Conservation (phyloP, 2,888 invertebrate species). For the Anaspis maculata region DNA sequence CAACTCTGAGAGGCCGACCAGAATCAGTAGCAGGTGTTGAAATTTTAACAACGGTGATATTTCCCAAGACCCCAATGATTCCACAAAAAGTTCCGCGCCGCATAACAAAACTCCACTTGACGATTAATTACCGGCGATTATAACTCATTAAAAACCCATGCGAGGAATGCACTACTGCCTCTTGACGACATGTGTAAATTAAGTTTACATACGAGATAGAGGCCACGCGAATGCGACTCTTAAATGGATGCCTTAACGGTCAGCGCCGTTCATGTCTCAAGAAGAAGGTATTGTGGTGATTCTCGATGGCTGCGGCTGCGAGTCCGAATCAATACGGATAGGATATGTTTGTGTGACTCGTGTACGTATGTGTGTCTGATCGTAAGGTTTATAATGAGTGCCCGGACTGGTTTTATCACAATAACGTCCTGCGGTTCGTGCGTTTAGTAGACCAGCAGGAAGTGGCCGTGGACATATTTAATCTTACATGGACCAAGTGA, state of each 20-base stretch:
- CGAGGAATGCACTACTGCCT: no score
- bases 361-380: conserved; percentile 27
- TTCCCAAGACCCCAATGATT: no score
- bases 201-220: conserved; percentile 1
- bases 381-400: conserved; percentile 26
- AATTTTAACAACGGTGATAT: no score
- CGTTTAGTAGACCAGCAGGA: conserved; percentile 34
- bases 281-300: neutral
- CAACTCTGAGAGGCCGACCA: no score
- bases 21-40: no score
- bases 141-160: no score
- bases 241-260: neutral
- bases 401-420: conserved; percentile 28
- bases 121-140: no score
- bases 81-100: no score
- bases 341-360: no score
- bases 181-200: neutral
- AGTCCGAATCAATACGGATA: neutral
- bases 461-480: conserved; percentile 27
- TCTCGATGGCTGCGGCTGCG: neutral
- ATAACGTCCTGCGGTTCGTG: conserved; percentile 29
- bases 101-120: no score
- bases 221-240: neutral
- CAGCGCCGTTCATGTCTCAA: no score
- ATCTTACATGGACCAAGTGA: conserved; percentile 24